phyloP scores from a whole-genome alignment of 1,140 invertebrate species.

The Drosophila erecta region DNA sequence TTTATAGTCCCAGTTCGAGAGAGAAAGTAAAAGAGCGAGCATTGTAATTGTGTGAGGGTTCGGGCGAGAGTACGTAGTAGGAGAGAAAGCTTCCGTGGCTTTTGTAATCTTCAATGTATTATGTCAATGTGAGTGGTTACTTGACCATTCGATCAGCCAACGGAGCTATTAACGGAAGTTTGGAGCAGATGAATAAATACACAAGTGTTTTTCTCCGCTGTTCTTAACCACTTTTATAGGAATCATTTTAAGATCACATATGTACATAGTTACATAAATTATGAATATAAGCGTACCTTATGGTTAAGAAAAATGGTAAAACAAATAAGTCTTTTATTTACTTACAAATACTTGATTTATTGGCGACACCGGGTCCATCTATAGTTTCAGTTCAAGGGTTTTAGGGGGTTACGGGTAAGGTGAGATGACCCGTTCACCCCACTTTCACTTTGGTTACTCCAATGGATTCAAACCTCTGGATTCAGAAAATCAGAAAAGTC shows the following conservation, averaged over 20 bases:
- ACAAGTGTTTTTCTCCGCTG: not conserved
- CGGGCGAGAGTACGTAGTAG: not conserved
- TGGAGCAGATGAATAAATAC: not conserved
- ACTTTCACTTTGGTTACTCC: no score
- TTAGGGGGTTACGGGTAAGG: no score
- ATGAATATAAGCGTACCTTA: no score
- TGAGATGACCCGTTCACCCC: no score
- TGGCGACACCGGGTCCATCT: no score
- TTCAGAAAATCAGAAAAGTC: not conserved
- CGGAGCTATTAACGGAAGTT: slow-evolving; percentile 17
- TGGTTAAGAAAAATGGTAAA: no score
- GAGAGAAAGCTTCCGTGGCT: slow-evolving; percentile 25
- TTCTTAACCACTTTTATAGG: no score
- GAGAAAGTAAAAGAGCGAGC: slow-evolving; percentile 10
- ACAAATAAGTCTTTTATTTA: no score
- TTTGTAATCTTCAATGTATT: slow-evolving; percentile 26
- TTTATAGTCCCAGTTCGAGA: not conserved
- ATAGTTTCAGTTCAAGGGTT: no score
- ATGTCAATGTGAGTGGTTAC: slow-evolving; percentile 19
- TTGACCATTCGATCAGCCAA: slow-evolving; percentile 25
- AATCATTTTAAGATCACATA: no score
- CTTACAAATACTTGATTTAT: no score
- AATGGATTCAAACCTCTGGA: not conserved
- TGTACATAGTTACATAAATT: no score
- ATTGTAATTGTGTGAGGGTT: not conserved